Conservation (phyloP, 1,140 invertebrate genomes). For the Paramacrobiotus metropolitanus region DNA sequence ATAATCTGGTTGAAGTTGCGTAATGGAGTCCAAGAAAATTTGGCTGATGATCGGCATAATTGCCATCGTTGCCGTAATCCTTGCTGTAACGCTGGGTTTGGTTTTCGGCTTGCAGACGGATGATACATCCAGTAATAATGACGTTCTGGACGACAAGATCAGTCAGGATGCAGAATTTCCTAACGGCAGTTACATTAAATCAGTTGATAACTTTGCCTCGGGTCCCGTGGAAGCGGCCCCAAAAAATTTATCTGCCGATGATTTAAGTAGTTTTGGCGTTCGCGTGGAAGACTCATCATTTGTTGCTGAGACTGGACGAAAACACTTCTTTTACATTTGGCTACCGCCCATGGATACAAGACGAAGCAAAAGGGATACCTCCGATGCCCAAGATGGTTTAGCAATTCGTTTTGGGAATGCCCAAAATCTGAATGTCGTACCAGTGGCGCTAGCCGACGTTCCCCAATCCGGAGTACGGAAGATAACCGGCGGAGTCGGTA, state of each 20-base stretch:
- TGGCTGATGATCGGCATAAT: no score
- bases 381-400: conserved; percentile 2
- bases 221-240: conserved; percentile 4
- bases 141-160: conserved; percentile 7
- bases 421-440: conserved; percentile 6
- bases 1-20: no score
- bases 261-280: conserved; percentile 4
- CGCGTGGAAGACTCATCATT: conserved; percentile 7
- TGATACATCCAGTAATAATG: no score
- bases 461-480: conserved; percentile 7
- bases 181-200: conserved; percentile 5
- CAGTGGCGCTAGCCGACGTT: background rate
- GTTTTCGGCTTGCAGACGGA: no score
- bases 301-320: conserved; percentile 8
- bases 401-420: conserved; percentile 8
- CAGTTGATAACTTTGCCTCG: conserved; percentile 1
- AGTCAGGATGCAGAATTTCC: conserved; percentile 8
- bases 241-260: background rate
- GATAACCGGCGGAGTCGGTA: background rate
- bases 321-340: conserved; percentile 8
- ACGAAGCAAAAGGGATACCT: conserved; percentile 5
- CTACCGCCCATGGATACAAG: background rate
- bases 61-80: no score
- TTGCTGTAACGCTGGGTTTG: no score
- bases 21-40: no score